phyloP scores from a whole-genome alignment of 2,797 vertebrate genomes.

The Cottoperca gobio region DNA sequence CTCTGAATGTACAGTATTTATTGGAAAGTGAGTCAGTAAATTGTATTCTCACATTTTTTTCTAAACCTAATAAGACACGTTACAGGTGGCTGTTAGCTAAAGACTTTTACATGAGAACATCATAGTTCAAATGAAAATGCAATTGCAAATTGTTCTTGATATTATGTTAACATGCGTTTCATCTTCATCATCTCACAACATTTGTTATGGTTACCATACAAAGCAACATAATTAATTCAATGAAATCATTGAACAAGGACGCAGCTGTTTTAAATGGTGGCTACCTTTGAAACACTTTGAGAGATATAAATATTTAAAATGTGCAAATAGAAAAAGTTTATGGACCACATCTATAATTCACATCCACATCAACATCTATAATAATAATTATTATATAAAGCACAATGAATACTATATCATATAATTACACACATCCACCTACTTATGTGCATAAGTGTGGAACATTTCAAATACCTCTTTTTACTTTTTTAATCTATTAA shows the following conservation, averaged over 20 bases:
- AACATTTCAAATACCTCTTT: background rate
- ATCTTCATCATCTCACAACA: too few species aligned
- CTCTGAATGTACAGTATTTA: background rate
- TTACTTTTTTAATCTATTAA: background rate
- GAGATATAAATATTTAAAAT: background rate
- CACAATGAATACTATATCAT: background rate
- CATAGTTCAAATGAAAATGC: background rate
- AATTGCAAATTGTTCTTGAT: background rate
- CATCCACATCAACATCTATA: too few species aligned
- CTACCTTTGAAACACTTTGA: background rate
- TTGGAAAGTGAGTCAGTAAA: background rate
- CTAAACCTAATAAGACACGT: background rate
- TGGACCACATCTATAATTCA: too few species aligned
- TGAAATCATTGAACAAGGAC: background rate
- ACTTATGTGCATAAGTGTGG: background rate
- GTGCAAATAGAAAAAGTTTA: background rate
- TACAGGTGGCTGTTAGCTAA: background rate
- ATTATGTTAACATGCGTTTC: background rate
- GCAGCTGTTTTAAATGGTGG: background rate
- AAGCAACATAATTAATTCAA: background rate
- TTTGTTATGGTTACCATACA: too few species aligned
- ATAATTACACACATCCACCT: too few species aligned
- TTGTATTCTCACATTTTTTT: background rate
- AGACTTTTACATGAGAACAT: background rate
- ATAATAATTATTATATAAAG: conserved; percentile 3